A percentile compares a stretch with the other conserved stretches of the same genome.
These are phyloP conservation scores for Elachura formosa DNA, from an alignment of 2,113 vertebrate genomes.

Conservation along the genomic window DNA sequence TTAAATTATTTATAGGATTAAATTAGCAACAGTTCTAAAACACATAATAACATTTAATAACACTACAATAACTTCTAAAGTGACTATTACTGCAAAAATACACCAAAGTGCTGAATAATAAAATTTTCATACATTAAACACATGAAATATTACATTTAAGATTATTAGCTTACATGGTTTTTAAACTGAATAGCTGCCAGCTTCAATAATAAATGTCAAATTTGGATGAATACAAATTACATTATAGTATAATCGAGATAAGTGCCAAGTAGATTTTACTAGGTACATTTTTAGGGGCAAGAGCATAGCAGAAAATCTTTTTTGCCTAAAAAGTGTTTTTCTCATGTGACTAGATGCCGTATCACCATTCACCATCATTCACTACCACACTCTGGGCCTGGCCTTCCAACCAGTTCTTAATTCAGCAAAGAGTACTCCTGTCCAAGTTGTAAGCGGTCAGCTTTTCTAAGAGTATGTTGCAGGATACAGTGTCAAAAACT, in stretches of 20 bases:
- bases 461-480: neutral
- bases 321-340: neutral
- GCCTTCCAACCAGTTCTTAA: neutral
- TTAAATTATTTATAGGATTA: neutral
- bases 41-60: neutral
- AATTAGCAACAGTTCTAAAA: neutral
- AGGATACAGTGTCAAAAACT: neutral
- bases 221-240: neutral
- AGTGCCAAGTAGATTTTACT: neutral
- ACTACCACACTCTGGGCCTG: neutral
- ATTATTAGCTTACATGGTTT: neutral
- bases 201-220: neutral
- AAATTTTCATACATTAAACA: neutral
- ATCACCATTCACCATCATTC: neutral
- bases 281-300: neutral
- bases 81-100: neutral
- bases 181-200: neutral
- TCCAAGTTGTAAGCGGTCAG: neutral
- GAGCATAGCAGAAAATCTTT: neutral
- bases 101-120: neutral
- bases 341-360: neutral
- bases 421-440: neutral
- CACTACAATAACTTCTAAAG: neutral
- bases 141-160: neutral
- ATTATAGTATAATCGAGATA: accelerated